Evolutionary conservation across 2,888 invertebrate species (phyloP), one percentile per base, ranked within the genome.

Genomic region (Saturnia japonica): DNA sequence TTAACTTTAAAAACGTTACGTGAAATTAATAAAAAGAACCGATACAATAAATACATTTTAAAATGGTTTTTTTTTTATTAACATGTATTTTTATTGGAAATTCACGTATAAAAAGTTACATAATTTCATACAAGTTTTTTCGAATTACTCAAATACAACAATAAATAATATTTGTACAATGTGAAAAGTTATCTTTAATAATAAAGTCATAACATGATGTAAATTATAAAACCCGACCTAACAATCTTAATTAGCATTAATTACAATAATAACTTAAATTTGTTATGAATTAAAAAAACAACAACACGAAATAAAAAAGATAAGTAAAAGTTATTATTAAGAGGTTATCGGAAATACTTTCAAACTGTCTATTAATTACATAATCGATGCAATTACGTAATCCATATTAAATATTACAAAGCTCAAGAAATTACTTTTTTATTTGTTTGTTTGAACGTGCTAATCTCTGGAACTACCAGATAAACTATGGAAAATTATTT

Each of bases 361-460:
- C 66, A 70, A 66, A 66, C 19, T 70, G 42, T 7, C 34, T 68
- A 42, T 67, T 28, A 0, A 67, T 47, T 34, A 28, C 42, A 22
- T 54, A 34, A 62, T 28, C 22, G 40, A 45, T 34, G 51, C 0
- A 14, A 42, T 70, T 67, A 70, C 74, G 74, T 71, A 79, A 81
- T 72, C 73, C 72, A 67, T 72, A 71, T 76, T 34, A 34, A n/a
- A n/a, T n/a, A n/a, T n/a, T n/a, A n/a, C n/a, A n/a, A n/a, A 34
- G 3, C 34, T 2, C 34, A 34, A 6, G 34, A 34, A 6, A 34
- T 4, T 34, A 6, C 6, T 34, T 34, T 34, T 34, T 34, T 34
- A 6, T 34, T 4, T 34, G 34, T 34, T 34, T 34, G 34, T 34
- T 34, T 34, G 34, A 34, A 34, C 6, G 34, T 6, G 34, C 34